Evolutionary conservation across 1,140 invertebrate species (phyloP).

Genomic region (Melitaea cinxia): DNA sequence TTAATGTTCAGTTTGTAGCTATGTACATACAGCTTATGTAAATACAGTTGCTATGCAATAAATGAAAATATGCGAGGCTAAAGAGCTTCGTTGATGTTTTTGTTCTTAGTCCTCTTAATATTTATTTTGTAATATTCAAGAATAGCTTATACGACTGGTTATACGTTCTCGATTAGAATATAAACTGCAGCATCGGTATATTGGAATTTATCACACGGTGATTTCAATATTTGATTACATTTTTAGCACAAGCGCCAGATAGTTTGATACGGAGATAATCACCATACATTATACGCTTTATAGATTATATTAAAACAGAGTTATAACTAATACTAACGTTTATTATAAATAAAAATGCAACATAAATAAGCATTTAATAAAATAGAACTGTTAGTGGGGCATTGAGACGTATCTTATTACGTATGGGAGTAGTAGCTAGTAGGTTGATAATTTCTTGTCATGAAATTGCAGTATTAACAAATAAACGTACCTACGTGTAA

Average conservation of each 20-base stretch:
- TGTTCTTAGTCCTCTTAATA: conserved; percentile 1
- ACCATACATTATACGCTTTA: too few relatives aligned
- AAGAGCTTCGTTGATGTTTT: too few relatives aligned
- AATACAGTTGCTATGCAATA: background rate
- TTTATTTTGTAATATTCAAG: conserved; percentile 22
- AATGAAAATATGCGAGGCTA: background rate
- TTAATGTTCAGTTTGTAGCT: too few relatives aligned
- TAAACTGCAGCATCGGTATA: background rate
- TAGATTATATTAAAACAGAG: too few relatives aligned
- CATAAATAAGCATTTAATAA: background rate
- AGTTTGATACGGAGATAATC: too few relatives aligned
- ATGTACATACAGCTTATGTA: background rate
- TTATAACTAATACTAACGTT: background rate
- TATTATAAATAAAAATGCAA: background rate
- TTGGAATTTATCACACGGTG: background rate
- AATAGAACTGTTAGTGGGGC: background rate
- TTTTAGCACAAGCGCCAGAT: background rate
- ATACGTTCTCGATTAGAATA: conserved; percentile 9
- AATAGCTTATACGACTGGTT: conserved; percentile 20
- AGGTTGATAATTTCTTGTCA: conserved; percentile 10
- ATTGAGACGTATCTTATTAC: background rate
- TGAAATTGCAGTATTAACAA: conserved; percentile 21
- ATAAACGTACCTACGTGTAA: conserved; percentile 31
- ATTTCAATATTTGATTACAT: background rate
- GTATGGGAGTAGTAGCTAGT: too few relatives aligned